These are phyloP conservation scores for Leptopilina myrica DNA, from an alignment of 2,888 invertebrate genomes.

Conservation along the genomic window DNA sequence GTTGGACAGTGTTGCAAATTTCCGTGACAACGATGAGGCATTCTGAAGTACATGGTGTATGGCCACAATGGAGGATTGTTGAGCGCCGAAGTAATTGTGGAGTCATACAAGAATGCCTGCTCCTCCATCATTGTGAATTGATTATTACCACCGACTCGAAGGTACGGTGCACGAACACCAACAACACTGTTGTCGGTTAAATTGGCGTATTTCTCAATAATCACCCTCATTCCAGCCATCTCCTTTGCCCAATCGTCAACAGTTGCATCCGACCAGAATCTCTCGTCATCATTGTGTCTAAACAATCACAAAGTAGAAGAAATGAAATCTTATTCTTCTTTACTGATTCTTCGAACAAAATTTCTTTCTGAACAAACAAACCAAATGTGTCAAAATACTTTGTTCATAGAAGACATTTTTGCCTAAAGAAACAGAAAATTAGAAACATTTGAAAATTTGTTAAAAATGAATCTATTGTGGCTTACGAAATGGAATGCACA, in stretches of 20 bases:
- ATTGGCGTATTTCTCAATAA: conserved; percentile 92
- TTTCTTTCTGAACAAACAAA: too few species aligned
- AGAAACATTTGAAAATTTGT: too few species aligned
- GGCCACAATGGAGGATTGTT: conserved; percentile 97
- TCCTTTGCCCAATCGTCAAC: conserved; percentile 96
- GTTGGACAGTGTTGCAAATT: conserved; percentile 94
- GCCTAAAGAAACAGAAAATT: too few species aligned
- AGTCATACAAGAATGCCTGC: conserved; percentile 96
- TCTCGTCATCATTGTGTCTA: conserved; percentile 93
- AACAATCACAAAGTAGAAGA: neutral
- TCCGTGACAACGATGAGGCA: conserved; percentile 96
- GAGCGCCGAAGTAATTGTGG: conserved; percentile 94
- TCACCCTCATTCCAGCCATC: conserved; percentile 95
- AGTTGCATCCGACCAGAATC: conserved; percentile 94
- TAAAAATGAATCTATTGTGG: conserved; percentile 57
- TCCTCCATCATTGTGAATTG: conserved; percentile 99
- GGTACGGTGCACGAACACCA: conserved; percentile 92
- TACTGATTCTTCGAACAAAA: too few species aligned
- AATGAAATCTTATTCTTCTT: neutral
- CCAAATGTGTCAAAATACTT: too few species aligned
- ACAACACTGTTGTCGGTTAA: conserved; percentile 94
- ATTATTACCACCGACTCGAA: conserved; percentile 95
- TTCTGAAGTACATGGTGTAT: conserved; percentile 98
- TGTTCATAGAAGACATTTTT: too few species aligned
- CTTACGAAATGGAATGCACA: conserved; percentile 95